phyloP scores from a whole-genome alignment of 2,888 invertebrate species.

The Nomada fabriciana region DNA sequence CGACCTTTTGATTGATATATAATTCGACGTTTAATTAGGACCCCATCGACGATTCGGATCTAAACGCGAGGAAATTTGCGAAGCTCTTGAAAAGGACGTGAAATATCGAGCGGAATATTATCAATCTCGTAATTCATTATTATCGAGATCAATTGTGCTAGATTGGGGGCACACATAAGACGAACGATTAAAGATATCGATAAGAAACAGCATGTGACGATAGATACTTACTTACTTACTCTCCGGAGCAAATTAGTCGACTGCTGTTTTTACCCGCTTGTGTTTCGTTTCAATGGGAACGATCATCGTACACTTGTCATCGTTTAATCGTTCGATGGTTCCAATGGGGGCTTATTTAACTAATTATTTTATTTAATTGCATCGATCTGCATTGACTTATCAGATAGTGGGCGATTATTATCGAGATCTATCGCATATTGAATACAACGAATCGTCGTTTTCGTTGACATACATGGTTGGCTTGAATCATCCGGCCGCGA shows the following conservation, averaged over 20 bases:
- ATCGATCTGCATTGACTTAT: not conserved
- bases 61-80: slow-evolving; percentile 14
- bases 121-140: slow-evolving; percentile 1
- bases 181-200: slow-evolving; percentile 5
- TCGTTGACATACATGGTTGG: slow-evolving; percentile 12
- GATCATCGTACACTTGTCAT: not conserved
- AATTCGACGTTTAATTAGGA: not conserved
- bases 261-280: not conserved
- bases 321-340: not conserved
- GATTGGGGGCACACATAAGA: not conserved
- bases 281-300: not conserved
- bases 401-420: not conserved
- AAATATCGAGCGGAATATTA: slow-evolving; percentile 3
- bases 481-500: slow-evolving; percentile 39
- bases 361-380: too few species aligned
- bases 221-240: not conserved
- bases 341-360: not conserved
- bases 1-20: not conserved
- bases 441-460: not conserved
- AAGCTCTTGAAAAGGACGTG: not conserved
- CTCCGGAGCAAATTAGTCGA: not conserved
- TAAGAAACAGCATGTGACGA: not conserved
- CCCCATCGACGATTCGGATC: not conserved
- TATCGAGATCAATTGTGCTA: slow-evolving; percentile 22
- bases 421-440: not conserved